Evolutionary conservation across 2,888 invertebrate genomes (phyloP), one percentile per base, ranked within the genome.

Genomic region (Trachelus tabidus): DNA sequence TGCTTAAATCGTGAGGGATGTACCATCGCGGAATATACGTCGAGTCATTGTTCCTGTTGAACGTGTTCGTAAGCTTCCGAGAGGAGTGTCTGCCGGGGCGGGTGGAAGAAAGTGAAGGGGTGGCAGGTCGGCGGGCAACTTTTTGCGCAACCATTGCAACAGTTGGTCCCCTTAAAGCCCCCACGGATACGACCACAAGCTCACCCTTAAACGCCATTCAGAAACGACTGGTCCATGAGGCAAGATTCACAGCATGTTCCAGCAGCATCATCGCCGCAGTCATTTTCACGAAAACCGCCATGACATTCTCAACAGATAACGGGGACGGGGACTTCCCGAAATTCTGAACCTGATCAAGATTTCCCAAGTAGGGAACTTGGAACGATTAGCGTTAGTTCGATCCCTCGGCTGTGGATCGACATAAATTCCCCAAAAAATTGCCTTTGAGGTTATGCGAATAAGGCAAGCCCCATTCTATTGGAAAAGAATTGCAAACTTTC

Each of bases 121-220:
- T 83, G 81, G 85, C 84, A 82, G 81, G 83, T 85, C 81, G 75
- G 81, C 79, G 75, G 83, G 82, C 82, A 85, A 87, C 86, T 88
- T 89, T 89, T 89, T 88, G 86, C 82, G 79, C 82, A 82, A 82
- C 83, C 81, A 80, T 89, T 83, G 90, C 89, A 90, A 90, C 90
- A 90, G 90, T 90, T 90, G 89, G 90, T 87, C 85, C 84, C 87
- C 90, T 88, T 86, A 87, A 89, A 87, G 86, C 84, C 83, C 83
- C 78, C 76, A 81, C 79, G 76, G 76, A 76, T 77, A 82, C 82
- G 69, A 81, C 82, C 79, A 76, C 82, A 78, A 81, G 80, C 80
- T 79, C 81, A 83, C 81, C 83, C 85, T 85, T 88, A 84, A 86
- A 86, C 85, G 83, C 83, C 85, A 85, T 86, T 87, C 87, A 89